Conservation (phyloP, 2,797 vertebrate genomes). For the Craterocephalus amniculus region DNA sequence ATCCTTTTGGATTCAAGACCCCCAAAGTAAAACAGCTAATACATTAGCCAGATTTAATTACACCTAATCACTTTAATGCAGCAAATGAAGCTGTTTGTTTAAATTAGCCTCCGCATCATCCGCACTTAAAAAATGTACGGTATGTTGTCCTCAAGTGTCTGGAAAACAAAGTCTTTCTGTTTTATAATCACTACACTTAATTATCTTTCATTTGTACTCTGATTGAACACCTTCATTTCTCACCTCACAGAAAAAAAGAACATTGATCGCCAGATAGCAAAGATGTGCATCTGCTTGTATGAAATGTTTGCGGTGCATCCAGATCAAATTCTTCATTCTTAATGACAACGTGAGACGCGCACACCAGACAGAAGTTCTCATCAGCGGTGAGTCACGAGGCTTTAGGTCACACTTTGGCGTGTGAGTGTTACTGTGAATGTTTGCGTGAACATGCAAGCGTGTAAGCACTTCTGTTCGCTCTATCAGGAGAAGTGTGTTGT, state of each 20-base stretch:
- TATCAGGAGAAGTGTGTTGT: constrained; percentile 49
- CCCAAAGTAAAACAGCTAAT: constrained; percentile 80
- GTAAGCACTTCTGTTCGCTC: constrained; percentile 40
- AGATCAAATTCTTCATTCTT: constrained; percentile 47
- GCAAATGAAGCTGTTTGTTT: constrained; percentile 86
- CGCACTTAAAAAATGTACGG: constrained; percentile 88
- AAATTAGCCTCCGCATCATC: constrained; percentile 86
- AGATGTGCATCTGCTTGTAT: constrained; percentile 36
- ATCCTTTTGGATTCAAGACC: constrained; percentile 12
- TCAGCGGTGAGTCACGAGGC: constrained; percentile 41
- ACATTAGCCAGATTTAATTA: constrained; percentile 91
- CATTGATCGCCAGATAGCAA: constrained; percentile 26
- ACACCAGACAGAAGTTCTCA: constrained; percentile 22
- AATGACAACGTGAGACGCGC: constrained; percentile 47
- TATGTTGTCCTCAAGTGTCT: constrained; percentile 89
- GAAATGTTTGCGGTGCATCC: constrained; percentile 35
- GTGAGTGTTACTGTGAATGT: constrained; percentile 39
- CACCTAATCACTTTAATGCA: constrained; percentile 90
- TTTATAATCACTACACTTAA: constrained; percentile 82
- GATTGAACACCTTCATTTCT: constrained; percentile 68
- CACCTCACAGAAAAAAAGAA: constrained; percentile 28
- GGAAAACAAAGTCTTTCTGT: constrained; percentile 83
- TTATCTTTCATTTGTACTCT: constrained; percentile 70
- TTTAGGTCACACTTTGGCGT: constrained; percentile 32
- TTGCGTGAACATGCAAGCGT: constrained; percentile 47